Base-by-base conservation (phyloP, 2,888 invertebrate genomes). In the Microplitis manilae region DNA sequence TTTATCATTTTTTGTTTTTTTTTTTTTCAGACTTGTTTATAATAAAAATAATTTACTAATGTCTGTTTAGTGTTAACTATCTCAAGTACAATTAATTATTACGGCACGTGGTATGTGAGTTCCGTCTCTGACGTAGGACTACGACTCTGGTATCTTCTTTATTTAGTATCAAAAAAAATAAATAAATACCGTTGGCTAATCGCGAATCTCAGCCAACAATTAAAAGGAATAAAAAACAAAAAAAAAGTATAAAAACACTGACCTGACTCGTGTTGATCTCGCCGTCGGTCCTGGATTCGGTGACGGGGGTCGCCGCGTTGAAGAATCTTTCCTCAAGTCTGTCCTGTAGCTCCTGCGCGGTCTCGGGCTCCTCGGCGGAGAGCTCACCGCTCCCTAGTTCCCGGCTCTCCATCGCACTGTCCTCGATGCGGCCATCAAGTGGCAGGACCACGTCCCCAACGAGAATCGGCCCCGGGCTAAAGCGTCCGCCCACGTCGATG, bases 281-380 rank as follows among this genome's bases (percentile, higher is more conserved):
- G 86, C 91, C 92, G 84, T 93, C 93, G 39, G 93, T 93, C 82
- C 93, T 91, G 40, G 94, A 93, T 79, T 87, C 86, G 75, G 82
- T 81, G 70, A 81, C 75, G 7, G 85, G 84, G 5, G 84, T 84
- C 13, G 93, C 92, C 71, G 93, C 91, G 80, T 90, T 91, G 83
- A 94, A 92, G 85, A 92, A 94, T 60, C 92, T 91, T 70, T 93
- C 93, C 87, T 94, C 94, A 74, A 94, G 91, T 80, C 93, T 91
- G 83, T 91, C 92, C 89, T 94, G 94, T 69, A 93, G 88, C 80
- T 92, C 91, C 87, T 93, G 92, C 5, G 92, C 92, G 68, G 88
- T 86, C 73, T 84, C 85, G 71, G 70, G 40, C 68, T 86, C 85
- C 80, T 86, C 87, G 8, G 13, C 9, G 62, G 92, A 92, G 0